Conservation (phyloP, 2,888 invertebrate genomes). For the Lissonota sp. region DNA sequence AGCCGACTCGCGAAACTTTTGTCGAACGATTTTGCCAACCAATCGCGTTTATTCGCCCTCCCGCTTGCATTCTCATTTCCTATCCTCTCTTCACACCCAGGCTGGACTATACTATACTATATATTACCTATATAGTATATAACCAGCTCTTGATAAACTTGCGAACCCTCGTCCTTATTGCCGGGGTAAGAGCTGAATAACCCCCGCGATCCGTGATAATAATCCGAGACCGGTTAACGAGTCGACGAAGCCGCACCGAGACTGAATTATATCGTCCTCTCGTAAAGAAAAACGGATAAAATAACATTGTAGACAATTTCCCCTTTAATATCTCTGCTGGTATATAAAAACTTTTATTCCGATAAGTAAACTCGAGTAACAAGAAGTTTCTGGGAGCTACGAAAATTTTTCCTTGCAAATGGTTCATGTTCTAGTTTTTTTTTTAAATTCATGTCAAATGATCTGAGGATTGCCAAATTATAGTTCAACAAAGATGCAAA, state of each 20-base stretch:
- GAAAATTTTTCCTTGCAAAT: too few species aligned
- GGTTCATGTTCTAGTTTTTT: too few species aligned
- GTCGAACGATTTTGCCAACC: slow-evolving; percentile 62
- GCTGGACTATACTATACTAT: too few species aligned
- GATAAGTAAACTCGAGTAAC: neutral
- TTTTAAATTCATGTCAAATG: too few species aligned
- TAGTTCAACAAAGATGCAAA: neutral
- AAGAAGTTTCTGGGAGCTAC: too few species aligned
- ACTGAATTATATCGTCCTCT: slow-evolving; percentile 48
- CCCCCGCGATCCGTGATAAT: slow-evolving; percentile 21
- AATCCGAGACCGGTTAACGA: slow-evolving; percentile 49
- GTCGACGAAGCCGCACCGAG: slow-evolving; percentile 28
- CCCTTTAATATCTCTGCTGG: neutral
- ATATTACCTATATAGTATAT: neutral
- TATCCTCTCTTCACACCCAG: slow-evolving; percentile 8
- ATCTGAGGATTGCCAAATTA: too few species aligned
- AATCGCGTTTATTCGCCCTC: slow-evolving; percentile 53
- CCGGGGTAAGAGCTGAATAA: slow-evolving; percentile 5
- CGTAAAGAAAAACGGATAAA: slow-evolving; percentile 18
- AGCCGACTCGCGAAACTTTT: slow-evolving; percentile 69
- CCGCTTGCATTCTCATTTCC: slow-evolving; percentile 26
- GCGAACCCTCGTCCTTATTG: slow-evolving; percentile 29
- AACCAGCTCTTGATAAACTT: slow-evolving; percentile 39
- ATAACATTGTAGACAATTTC: slow-evolving; percentile 2
- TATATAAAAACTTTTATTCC: slow-evolving; percentile 1